Evolutionary conservation across 2,113 vertebrate genomes (phyloP), one percentile per base, ranked within the genome.

Genomic region (Aspiorhynchus laticeps): DNA sequence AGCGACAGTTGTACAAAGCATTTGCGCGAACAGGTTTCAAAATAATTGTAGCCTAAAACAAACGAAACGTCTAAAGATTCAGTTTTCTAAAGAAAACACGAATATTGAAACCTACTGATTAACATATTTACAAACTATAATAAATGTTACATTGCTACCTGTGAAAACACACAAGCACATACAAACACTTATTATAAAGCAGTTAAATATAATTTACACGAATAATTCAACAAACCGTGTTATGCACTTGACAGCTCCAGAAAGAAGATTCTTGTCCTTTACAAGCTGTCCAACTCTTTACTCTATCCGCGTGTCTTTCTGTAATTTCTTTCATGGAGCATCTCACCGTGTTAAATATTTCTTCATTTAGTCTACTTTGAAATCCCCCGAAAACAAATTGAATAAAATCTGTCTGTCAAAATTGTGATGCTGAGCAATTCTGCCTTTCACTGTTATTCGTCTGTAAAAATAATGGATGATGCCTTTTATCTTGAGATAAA

Each of bases 161-260:
- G 17, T 48, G 14, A 46, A 43, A 48, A n/a, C 14, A 76, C 48
- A 17, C 41, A 28, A 48, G n/a, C 41, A 73, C 4, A 41, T 14
- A 61, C 2, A 61, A 61, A 61, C 0, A 71, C 5, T n/a, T 48
- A 26, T 48, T 26, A 28, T 17, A 43, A 7, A 24, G 24, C 41
- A 15, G 73, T 75, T 46, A 41, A 71, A 4, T 71, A 71, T 71
- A 21, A 36, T 71, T 71, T 28, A 28, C 24, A 76, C 19, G 24
- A 26, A 46, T 17, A 73, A 77, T 79, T 78, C 6, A 74, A 86
- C 85, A 83, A 86, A 88, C 88, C 88, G 84, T 88, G 36, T 61
- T 63, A 38, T 84, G 74, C 74, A 46, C 41, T 76, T 74, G 88
- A 46, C 84, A 84, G 80, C 63, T 88, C 88, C 85, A 53, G 75